Evolutionary conservation across 2,797 vertebrate species (phyloP), one percentile per base, ranked within the genome.

Genomic region (Rhinella marina): DNA sequence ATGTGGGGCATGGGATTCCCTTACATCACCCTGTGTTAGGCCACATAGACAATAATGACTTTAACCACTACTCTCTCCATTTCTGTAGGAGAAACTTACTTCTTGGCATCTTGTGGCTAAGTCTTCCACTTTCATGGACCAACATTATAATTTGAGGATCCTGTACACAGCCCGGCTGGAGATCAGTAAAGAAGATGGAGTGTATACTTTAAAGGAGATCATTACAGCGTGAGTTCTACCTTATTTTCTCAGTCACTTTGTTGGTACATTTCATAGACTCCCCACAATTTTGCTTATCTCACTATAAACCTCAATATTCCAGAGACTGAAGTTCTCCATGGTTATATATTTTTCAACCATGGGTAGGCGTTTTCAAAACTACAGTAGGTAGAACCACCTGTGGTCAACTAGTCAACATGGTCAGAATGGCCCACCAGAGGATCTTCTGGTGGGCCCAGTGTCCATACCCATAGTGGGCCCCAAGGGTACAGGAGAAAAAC

Each of bases 81-180:
- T 62, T n/a, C 32, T 12, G 17, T 62, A 84, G 82, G 70, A 62
- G 11, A 61, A 21, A 8, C 12, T 76, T 50, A 77, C 32, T 21
- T 62, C 57, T 48, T 85, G 72, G 83, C 57, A 85, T 77, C 83
- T 85, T 27, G 32, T 85, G 41, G 83, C 72, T 11, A 85, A 85
- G 19, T 85, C 83, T 27, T 19, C 72, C n/a, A 85, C 8, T 48
- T 50, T 11, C 27, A 27, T 17, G 41, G 83, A 85, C 59, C 72
- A 3, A 7, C 57, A 13, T 77, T 85, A 85, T 64, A 48, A 76
- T 7, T 2, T 64, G 25, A 76, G 72, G 52, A 76, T 64, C 54
- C 83, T 77, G 32, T 85, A 85, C 48, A 85, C 23, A 5, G 83
- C 83, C 11, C 73, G 57, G 32, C 83, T 85, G 41, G 83, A 85